Evolutionary conservation across 2,888 invertebrate species (phyloP), one percentile per base, ranked within the genome.

Genomic region (Copidosoma aretas): DNA sequence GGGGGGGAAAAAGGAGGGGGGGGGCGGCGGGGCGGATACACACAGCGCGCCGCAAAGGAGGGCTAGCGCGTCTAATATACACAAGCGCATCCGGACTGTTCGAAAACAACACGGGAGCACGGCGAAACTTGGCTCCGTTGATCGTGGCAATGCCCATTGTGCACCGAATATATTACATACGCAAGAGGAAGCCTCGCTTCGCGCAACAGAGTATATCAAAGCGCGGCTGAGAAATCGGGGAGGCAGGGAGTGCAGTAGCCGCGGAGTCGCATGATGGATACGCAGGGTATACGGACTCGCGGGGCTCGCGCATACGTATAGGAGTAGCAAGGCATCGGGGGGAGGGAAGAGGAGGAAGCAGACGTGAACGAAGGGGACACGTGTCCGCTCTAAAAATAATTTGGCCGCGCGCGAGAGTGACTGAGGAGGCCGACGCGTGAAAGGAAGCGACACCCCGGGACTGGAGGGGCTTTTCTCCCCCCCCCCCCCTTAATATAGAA

Each of bases 321-420:
- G n/a, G n/a, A n/a, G n/a, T n/a, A n/a, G n/a, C n/a, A n/a, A n/a
- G n/a, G n/a, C n/a, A n/a, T n/a, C n/a, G 32, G 3, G 8, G 8
- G 32, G 32, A 32, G 32, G 8, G 32, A 32, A 43, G 66, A 57
- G 43, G 53, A 32, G 64, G 60, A 53, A 64, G 64, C 57, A 25
- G 43, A 67, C 39, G 60, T 56, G 67, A 68, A 56, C 60, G 68
- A 73, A 71, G 54, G 60, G 60, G 64, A 65, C 68, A 68, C 70
- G 70, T 68, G 71, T 67, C 62, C 19, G 53, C 14, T 61, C 71
- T 67, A 67, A 71, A 73, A 71, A 71, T 71, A 72, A 71, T 65
- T 66, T 32, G 54, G 68, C 57, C 24, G 21, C 15, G 22, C 41
- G 19, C 24, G 21, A 12, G 22, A 24, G 19, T 24, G 8, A 8